Evolutionary conservation across 2,888 invertebrate genomes (phyloP).

Genomic region (Antheraea yamamai): DNA sequence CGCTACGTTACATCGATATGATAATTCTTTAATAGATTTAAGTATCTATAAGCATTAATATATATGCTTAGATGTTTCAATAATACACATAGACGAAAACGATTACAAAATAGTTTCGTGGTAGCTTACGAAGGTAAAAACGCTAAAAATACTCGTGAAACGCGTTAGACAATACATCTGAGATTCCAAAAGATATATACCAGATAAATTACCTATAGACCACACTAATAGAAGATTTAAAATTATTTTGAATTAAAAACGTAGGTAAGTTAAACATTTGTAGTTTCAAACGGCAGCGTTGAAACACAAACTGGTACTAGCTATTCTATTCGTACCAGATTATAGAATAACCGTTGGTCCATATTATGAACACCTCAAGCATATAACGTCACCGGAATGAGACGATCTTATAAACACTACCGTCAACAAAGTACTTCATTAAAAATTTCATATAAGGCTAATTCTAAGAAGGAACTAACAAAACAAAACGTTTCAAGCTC

Average conservation of each 20-base stretch:
- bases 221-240: not conserved
- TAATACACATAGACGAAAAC: not conserved
- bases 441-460: conserved; percentile 6
- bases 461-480: conserved; percentile 36
- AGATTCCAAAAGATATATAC: not conserved
- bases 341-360: not conserved
- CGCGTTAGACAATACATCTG: not conserved
- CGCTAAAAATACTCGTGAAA: too few species aligned
- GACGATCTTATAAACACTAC: not conserved
- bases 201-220: not conserved
- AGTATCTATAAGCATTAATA: too few species aligned
- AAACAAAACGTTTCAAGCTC: conserved; percentile 37
- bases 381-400: not conserved
- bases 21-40: too few species aligned
- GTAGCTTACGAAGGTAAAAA: not conserved
- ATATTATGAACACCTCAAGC: not conserved
- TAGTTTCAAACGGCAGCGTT: not conserved
- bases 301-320: too few species aligned
- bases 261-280: too few species aligned
- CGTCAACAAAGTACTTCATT: not conserved
- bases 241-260: not conserved
- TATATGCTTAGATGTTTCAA: too few species aligned
- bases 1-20: too few species aligned
- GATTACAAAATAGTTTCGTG: not conserved
- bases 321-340: not conserved